Percentiles rank a stretch among this genome's conserved stretches.
These are phyloP conservation scores for Zosterops lateralis DNA, from an alignment of 2,113 vertebrate genomes.

Conservation along the genomic window DNA sequence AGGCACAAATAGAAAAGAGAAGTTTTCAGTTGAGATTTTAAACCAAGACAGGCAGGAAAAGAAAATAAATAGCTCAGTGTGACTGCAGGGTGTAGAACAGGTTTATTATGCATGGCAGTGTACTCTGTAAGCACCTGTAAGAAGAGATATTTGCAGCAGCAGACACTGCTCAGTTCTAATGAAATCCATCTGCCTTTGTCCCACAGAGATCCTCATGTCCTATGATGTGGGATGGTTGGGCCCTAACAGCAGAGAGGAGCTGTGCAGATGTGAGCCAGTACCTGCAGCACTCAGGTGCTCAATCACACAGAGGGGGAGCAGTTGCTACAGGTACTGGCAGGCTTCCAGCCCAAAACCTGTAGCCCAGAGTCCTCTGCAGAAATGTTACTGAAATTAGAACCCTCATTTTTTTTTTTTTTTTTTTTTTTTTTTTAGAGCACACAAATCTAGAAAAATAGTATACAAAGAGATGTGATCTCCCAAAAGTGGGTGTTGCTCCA, in stretches of 20 bases:
- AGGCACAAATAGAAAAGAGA: not conserved
- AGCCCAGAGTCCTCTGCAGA: not conserved
- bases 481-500: not conserved
- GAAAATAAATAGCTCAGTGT: not conserved
- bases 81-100: not conserved
- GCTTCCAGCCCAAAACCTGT: not conserved
- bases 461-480: rapidly evolving
- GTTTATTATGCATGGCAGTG: not conserved
- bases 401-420: not conserved
- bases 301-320: not conserved
- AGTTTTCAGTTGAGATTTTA: conserved; percentile 7
- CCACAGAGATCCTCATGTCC: not conserved
- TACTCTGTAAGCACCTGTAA: not conserved
- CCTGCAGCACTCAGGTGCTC: not conserved
- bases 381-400: too few species aligned
- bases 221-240: not conserved
- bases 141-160: not conserved
- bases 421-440: not conserved
- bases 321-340: not conserved
- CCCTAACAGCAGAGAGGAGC: not conserved
- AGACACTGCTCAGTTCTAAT: not conserved
- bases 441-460: not conserved
- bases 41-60: not conserved
- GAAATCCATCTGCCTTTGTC: not conserved
- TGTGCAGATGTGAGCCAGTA: not conserved